Evolutionary conservation across 1,140 invertebrate species (phyloP), one percentile per base, ranked within the genome.

Genomic region (Frieseomelitta varia): DNA sequence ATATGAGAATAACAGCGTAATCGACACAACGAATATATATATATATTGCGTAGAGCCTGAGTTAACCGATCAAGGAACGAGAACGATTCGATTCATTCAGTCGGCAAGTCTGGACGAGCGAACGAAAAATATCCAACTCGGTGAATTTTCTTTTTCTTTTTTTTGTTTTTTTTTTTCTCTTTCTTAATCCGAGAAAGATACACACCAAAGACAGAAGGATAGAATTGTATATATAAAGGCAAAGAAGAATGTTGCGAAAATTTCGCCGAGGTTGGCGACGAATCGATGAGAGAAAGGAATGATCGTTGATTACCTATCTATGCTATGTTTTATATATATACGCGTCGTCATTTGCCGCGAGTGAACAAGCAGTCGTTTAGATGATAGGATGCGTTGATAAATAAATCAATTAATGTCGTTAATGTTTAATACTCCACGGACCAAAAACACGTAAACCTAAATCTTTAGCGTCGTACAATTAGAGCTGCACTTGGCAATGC

Each of bases 371-470:
- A 71, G 76, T 72, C 39, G 71, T 82, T 85, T 90, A 91, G 83
- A 58, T 81, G 68, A 88, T 91, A 90, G 87, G 68, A 34, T 69
- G 88, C 79, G 88, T 88, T 84, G 85, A 87, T 86, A 58, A 84
- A 89, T 84, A 53, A 87, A 85, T 76, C 86, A 89, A 89, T 87
- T 84, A 90, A 90, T 88, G 72, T 89, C 87, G 87, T 88, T 90
- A 90, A 90, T 86, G 85, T 92, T 90, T 90, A 91, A 93, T 84
- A 87, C 90, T 92, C 92, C 90, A 92, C 91, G 93, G 93, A 93
- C 93, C 93, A 93, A 93, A 47, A 81, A 92, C 83, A 87, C 79
- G 81, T 91, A 91, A 91, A 91, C 86, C 90, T 90, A 90, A 81
- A 61, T 68, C 80, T 87, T 88, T 87, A 90, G 72, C 79, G 76